These are phyloP conservation scores for Pomacea canaliculata DNA, from an alignment of 2,888 invertebrate species.

Conservation along the genomic window DNA sequence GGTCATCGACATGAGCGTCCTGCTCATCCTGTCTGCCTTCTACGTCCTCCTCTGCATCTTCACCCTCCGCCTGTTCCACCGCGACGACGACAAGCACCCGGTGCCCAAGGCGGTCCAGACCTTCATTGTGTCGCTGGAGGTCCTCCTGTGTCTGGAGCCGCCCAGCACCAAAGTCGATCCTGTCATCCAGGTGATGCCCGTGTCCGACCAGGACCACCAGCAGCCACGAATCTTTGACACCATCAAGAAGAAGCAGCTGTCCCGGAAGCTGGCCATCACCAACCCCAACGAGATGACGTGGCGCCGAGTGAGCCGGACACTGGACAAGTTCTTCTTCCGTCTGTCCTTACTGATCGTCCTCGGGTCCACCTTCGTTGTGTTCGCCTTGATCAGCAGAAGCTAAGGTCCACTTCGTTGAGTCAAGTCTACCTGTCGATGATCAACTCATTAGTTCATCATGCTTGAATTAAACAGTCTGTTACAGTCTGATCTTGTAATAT, in stretches of 20 bases:
- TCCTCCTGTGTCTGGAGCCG: slow-evolving; percentile 8
- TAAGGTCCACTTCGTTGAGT: not conserved
- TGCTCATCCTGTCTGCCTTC: slow-evolving; percentile 16
- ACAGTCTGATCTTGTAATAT: no score
- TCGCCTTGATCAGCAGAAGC: not conserved
- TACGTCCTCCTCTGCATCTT: slow-evolving; percentile 22
- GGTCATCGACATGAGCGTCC: slow-evolving; percentile 15
- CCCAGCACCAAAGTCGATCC: not conserved
- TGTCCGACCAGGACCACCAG: not conserved
- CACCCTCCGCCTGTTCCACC: slow-evolving; percentile 18
- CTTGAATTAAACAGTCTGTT: no score
- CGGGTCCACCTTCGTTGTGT: not conserved
- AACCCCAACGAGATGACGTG: slow-evolving; percentile 13
- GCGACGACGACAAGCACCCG: slow-evolving; percentile 7
- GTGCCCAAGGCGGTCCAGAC: slow-evolving; percentile 15
- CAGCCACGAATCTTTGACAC: no score
- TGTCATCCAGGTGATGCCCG: not conserved
- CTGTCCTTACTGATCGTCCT: slow-evolving; percentile 7
- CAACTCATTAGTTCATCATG: no score
- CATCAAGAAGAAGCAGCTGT: no score
- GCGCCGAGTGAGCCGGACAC: slow-evolving; percentile 8
- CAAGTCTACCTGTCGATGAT: no score
- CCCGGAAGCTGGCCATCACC: not conserved
- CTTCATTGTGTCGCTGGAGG: slow-evolving; percentile 13
- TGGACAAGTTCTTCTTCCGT: slow-evolving; percentile 19